phyloP scores from a whole-genome alignment of 2,113 vertebrate species.

The Syngnathus floridae region DNA sequence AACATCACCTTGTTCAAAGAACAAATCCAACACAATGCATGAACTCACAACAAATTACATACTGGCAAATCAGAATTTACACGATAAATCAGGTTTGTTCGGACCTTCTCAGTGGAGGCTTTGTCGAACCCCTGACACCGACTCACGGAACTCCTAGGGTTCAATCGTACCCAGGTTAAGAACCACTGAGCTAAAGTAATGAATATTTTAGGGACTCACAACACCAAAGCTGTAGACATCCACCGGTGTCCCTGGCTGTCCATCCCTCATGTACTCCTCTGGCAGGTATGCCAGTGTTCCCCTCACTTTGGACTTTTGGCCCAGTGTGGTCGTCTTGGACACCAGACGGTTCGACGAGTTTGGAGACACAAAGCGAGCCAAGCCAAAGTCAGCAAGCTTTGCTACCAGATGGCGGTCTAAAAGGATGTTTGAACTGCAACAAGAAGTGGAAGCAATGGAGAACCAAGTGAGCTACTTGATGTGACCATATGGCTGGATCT shows the following conservation, averaged over 20 bases:
- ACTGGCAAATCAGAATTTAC: too few species aligned
- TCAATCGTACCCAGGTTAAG: too few species aligned
- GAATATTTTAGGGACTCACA: slow-evolving; percentile 42
- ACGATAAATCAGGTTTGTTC: too few species aligned
- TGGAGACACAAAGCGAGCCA: slow-evolving; percentile 70
- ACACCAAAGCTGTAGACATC: slow-evolving; percentile 89
- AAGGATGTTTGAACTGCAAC: slow-evolving; percentile 80
- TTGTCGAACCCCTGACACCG: too few species aligned
- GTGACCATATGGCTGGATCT: neutral
- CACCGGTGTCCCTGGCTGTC: slow-evolving; percentile 70
- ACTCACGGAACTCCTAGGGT: too few species aligned
- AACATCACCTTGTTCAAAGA: too few species aligned
- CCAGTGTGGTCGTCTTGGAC: slow-evolving; percentile 66
- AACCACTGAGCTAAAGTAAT: neutral
- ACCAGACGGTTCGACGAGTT: neutral
- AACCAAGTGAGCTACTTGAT: neutral
- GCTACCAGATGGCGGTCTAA: slow-evolving; percentile 74
- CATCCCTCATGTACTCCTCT: slow-evolving; percentile 75
- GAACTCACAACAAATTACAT: too few species aligned
- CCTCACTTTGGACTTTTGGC: slow-evolving; percentile 68
- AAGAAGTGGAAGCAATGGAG: neutral
- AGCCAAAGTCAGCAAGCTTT: slow-evolving; percentile 83
- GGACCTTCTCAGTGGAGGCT: too few species aligned
- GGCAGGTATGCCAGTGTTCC: slow-evolving; percentile 86
- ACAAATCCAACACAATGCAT: too few species aligned